A percentile compares a stretch with the other conserved stretches of the same genome.
These are phyloP conservation scores for Adineta ricciae DNA, from an alignment of 2,888 invertebrate species.

Conservation along the genomic window DNA sequence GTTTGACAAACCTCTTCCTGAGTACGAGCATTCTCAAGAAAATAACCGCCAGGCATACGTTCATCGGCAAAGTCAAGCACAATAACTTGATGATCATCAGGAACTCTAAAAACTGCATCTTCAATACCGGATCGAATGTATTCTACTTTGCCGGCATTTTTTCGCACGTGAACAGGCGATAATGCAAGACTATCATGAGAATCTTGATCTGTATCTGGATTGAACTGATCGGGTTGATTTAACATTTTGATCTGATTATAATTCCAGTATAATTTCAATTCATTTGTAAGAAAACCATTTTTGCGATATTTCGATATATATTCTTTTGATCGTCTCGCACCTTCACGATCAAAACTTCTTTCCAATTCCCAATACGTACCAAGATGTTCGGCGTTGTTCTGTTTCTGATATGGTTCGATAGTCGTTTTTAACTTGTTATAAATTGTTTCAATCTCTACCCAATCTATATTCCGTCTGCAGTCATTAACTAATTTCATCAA, in stretches of 20 bases:
- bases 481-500: background rate
- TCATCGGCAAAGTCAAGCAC: conserved; percentile 18
- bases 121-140: background rate
- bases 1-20: background rate
- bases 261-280: conserved; percentile 7
- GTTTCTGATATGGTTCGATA: background rate
- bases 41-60: conserved; percentile 18
- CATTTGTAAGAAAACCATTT: background rate
- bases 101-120: background rate
- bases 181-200: background rate
- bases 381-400: background rate
- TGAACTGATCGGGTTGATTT: background rate
- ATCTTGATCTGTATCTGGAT: background rate
- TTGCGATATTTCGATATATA: background rate
- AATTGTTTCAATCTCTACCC: background rate
- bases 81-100: background rate
- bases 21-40: background rate
- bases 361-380: background rate
- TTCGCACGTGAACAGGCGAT: background rate
- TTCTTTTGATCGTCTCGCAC: background rate
- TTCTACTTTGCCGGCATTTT: background rate
- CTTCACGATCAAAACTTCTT: background rate
- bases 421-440: background rate
- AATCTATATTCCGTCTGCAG: background rate
- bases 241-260: background rate